Base-by-base conservation (phyloP, 1,140 invertebrate species). In the Polyergus mexicanus region DNA sequence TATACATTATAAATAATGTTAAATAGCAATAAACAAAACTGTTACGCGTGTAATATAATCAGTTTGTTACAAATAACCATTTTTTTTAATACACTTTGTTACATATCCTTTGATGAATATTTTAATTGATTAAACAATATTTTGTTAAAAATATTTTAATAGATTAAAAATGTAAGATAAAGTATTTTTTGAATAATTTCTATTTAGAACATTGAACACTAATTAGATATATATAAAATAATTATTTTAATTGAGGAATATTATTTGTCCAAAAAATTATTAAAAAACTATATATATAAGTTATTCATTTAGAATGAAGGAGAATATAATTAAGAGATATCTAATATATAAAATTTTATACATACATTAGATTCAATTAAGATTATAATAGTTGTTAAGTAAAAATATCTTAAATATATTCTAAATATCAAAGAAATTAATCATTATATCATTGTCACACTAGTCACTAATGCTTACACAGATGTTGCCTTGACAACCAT, bases 401-500 rank as follows among this genome's bases (percentile, higher is more conserved):
- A 38, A 66, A 16, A 68, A 69, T 25, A 22, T 11, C 0, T 32
- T 32, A 32, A 28, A 63, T 32, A 35, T 77, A 22, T 47, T 56
- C 38, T n/a, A 77, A 56, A 35, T 5, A 38, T 11, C 65, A 32
- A 11, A 56, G n/a, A 44, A 77, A 89, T 86, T 86, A 80, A 86
- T 91, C 44, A 47, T 16, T 47, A 13, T 47, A 47, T 47, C 32
- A 32, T 3, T 32, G 8, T 41, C 35, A 28, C 35, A 28, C 25
- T 28, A 28, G 25, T 28, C 25, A 84, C 63, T 38, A 81, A 74
- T 89, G 69, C 81, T 88, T 80, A n/a, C 76, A 58, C 66, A 66
- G 11, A 58, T 69, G 87, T 91, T 92, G 47, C 86, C 88, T 76
- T 89, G 86, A 76, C 75, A 88, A 92, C 89, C 56, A 11, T 51